Percentiles rank a stretch among this genome's conserved stretches.
phyloP scores from a whole-genome alignment of 1,140 invertebrate genomes.

The Drosophila lowei region DNA sequence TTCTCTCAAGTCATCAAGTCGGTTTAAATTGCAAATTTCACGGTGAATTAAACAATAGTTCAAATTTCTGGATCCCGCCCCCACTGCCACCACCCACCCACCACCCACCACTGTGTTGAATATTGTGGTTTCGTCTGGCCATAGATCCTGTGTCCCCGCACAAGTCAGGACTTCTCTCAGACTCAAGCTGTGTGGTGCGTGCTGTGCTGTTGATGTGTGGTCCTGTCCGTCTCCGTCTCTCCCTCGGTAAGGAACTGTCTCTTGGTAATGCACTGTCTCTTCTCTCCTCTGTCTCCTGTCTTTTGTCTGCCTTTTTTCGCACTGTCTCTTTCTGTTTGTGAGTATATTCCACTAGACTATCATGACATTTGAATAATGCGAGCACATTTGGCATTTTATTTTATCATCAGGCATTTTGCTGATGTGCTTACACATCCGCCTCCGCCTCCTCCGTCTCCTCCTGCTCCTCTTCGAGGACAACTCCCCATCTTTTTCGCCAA shows the following conservation, averaged over 20 bases:
- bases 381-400: conserved; percentile 79
- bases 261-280: conserved; percentile 9
- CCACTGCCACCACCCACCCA: background rate
- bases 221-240: conserved; percentile 4
- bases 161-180: conserved; percentile 22
- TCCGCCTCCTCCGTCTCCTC: background rate
- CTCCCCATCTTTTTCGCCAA: conserved; percentile 16
- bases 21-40: conserved; percentile 43
- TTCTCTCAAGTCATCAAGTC: background rate
- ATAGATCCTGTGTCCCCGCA: conserved; percentile 28
- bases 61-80: conserved; percentile 13
- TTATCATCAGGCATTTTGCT: conserved; percentile 76
- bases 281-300: conserved; percentile 1
- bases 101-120: conserved; percentile 2
- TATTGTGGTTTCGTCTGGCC: conserved; percentile 29
- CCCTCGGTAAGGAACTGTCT: background rate
- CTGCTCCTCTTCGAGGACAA: background rate
- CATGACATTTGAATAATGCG: conserved; percentile 78
- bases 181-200: conserved; percentile 11
- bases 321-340: background rate
- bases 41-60: conserved; percentile 54
- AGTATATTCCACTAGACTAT: conserved; percentile 61
- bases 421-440: conserved; percentile 57
- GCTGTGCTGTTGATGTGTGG: background rate
- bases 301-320: background rate